A percentile compares a stretch with the other conserved stretches of the same genome.
Evolutionary conservation across 2,797 vertebrate genomes (phyloP).

Genomic region (Gymnoscopelus braueri): DNA sequence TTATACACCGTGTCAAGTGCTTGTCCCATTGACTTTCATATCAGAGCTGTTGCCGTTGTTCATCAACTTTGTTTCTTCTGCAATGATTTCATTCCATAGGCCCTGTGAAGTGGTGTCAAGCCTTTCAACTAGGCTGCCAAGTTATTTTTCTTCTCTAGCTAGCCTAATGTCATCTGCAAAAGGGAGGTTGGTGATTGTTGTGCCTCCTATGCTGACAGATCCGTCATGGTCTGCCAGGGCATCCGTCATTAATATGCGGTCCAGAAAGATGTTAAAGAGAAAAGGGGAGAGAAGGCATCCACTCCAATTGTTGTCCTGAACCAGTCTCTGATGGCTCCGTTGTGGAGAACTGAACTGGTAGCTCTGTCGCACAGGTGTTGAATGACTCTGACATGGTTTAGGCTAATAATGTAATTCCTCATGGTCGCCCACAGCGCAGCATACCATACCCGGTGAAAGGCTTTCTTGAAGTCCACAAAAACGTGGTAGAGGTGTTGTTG

Average conservation of each 20-base stretch:
- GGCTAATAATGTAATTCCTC: background rate
- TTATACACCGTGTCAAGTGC: no score
- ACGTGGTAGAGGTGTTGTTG: constrained; percentile 4
- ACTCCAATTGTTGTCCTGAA: constrained; percentile 6
- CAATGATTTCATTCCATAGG: no score
- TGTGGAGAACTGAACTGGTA: background rate
- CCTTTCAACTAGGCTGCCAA: no score
- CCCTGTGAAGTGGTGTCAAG: no score
- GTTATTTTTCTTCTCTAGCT: no score
- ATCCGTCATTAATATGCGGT: no score
- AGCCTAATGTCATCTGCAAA: background rate
- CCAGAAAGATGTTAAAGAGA: constrained; percentile 1
- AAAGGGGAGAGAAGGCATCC: constrained; percentile 1
- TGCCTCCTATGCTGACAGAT: background rate
- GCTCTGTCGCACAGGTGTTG: background rate
- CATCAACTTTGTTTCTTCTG: no score
- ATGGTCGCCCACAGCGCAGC: background rate
- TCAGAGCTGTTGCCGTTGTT: no score
- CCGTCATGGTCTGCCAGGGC: background rate
- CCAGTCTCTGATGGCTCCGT: background rate
- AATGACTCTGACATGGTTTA: background rate
- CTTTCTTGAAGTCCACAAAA: background rate
- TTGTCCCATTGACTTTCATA: no score
- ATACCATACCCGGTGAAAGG: background rate
- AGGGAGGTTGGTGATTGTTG: background rate